Evolutionary conservation across 92 coral and sea anemone species (phyloP), one percentile per base, ranked within the genome.

Genomic region (Porites divaricata): DNA sequence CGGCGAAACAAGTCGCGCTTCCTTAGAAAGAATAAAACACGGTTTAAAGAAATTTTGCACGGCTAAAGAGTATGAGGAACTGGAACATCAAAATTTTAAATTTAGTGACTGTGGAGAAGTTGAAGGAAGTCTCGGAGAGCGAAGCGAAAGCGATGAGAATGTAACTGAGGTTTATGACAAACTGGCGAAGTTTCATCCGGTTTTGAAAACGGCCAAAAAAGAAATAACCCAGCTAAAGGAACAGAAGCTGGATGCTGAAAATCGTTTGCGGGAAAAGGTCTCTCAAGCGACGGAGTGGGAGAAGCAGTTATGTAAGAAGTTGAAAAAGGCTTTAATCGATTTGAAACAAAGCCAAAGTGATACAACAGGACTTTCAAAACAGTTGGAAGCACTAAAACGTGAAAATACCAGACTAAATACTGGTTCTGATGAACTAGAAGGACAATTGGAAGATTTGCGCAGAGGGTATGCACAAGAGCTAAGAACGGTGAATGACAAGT

Each of bases 31-130:
- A 41, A 63, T 81, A 8, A 81, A 81, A 48, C 13, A 20, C 48
- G 69, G 63, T n/a, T 71, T 81, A 3, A 81, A 72, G 67, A 70
- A 23, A 61, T 81, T 51, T 22, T 81, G 86, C 10, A 81, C 86
- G 11, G 86, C 71, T 41, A 71, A 81, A 22, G 86, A 81, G 14
- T 81, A 81, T 71, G 86, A 81, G 61, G 78, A 81, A 6, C 57
- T 81, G 50, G 49, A 81, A 63, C 45, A 61, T 41, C 26, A 16
- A 26, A 41, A 70, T 72, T 81, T 81, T 20, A 16, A 35, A 72
- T 80, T 80, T 23, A 11, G 19, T 3, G 71, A 63, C 0, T 61
- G 63, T 12, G 20, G 24, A 15, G 61, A 23, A 50, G 63, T 19
- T 1, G 71, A 22, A 1, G 70, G 59, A n/a, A 22, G 24, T 13